phyloP scores from a whole-genome alignment of 1,140 invertebrate species.

The Lasioglossum albipes region DNA sequence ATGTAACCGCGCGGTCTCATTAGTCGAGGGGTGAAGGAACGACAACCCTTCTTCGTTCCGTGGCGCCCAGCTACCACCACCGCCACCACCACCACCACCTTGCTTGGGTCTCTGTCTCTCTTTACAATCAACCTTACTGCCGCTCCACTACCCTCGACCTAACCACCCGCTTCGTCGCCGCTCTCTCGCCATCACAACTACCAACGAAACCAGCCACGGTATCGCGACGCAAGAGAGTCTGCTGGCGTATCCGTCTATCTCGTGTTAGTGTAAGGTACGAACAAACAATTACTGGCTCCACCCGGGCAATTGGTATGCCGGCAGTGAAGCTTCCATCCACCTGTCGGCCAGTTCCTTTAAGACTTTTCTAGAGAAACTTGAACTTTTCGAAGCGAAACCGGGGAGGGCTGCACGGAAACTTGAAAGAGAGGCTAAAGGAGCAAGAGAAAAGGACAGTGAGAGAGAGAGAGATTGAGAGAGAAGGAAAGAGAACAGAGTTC shows the following conservation, averaged over 20 bases:
- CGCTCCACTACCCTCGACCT: slow-evolving; percentile 65
- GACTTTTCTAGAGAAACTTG: slow-evolving; percentile 66
- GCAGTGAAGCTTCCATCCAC: slow-evolving; percentile 70
- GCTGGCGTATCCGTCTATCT: slow-evolving; percentile 34
- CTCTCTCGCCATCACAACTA: slow-evolving; percentile 26
- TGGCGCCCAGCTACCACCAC: too few relatives aligned
- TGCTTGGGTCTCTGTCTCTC: slow-evolving; percentile 53
- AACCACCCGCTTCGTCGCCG: slow-evolving; percentile 57
- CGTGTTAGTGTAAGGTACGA: slow-evolving; percentile 64
- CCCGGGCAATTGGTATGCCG: slow-evolving; percentile 72
- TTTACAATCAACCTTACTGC: slow-evolving; percentile 76
- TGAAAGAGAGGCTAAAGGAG: too few relatives aligned
- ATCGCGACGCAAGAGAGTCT: background rate
- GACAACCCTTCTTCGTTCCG: slow-evolving; percentile 60
- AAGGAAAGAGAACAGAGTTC: slow-evolving; percentile 4
- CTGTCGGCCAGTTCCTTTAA: slow-evolving; percentile 66
- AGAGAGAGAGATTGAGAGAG: background rate
- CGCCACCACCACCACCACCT: slow-evolving; percentile 18
- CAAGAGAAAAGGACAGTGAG: background rate
- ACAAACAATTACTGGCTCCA: slow-evolving; percentile 74
- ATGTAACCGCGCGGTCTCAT: slow-evolving; percentile 78
- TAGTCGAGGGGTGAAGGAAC: slow-evolving; percentile 70
- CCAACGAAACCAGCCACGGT: background rate
- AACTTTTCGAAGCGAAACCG: background rate
- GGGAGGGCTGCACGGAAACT: too few relatives aligned